Base-by-base conservation (phyloP, 2,113 vertebrate genomes). In the Epinephelus moara region DNA sequence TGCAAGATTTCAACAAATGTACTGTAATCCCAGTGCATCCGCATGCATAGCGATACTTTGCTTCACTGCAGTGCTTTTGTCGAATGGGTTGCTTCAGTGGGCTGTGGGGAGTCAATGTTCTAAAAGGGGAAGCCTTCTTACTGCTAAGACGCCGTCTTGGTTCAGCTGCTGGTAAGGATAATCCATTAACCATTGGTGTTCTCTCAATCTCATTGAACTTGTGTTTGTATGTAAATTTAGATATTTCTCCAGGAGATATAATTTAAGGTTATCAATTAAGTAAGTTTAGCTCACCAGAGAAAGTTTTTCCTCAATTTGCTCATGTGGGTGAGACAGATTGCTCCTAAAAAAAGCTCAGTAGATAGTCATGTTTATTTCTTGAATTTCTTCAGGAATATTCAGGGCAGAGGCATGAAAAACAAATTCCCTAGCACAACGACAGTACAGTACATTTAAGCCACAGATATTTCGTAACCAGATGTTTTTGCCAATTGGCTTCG, bases 401-500 rank as follows among this genome's bases (percentile, higher is more conserved):
- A 52, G 14, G 15, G 27, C 19, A 18, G 19, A 80, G 33, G 19
- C 21, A 52, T 37, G 71, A 57, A 82, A 72, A 55, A 53, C 59
- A 63, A 68, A 85, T 71, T 60, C 42, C 19, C 33, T 52, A 50
- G 55, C 27, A 72, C 60, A 63, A 19, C 53, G 47, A 42, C 52
- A 47, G 27, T 60, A 76, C 47, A 77, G 81, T 59, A 52, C 33
- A 80, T 85, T 69, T 73, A 70, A 68, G 66, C 37, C 13, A 77
- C 72, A 76, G 62, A 69, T 80, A 83, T 85, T 89, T 91, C 17
- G 11, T 72, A 74, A 70, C 72, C 88, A 85, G 81, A 87, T 83
- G 80, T 87, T 88, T 85, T 74, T 91, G 76, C 84, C 89, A 85
- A 59, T 70, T 90, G 86, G 82, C 66, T 81, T 14, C 23, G 59